Percentiles rank a stretch among this genome's conserved stretches.
phyloP scores from a whole-genome alignment of 2,797 vertebrate genomes.

The Antennarius maculatus region DNA sequence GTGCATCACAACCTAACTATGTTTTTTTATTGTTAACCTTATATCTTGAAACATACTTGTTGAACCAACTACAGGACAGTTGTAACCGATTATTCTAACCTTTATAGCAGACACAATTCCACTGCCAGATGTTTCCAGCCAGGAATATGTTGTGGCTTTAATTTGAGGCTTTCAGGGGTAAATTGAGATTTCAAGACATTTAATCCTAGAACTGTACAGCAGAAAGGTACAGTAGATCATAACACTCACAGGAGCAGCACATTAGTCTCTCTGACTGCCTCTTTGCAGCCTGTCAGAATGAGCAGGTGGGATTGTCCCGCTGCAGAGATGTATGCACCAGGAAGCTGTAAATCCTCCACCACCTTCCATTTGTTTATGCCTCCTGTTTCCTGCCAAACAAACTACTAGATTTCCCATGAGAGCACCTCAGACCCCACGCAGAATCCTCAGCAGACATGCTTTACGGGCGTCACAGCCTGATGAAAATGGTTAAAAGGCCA shows the following conservation, averaged over 20 bases:
- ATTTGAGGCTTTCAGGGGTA: slow-evolving; percentile 37
- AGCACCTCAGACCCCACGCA: slow-evolving; percentile 41
- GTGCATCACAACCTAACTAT: slow-evolving; percentile 8
- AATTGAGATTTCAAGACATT: slow-evolving; percentile 57
- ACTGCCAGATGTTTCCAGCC: slow-evolving; percentile 30
- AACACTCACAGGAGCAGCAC: slow-evolving; percentile 41
- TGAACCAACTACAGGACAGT: slow-evolving; percentile 13
- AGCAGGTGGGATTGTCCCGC: slow-evolving; percentile 74
- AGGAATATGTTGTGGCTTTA: slow-evolving; percentile 26
- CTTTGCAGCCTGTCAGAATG: slow-evolving; percentile 66
- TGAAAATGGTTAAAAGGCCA: slow-evolving; percentile 73
- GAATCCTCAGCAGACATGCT: slow-evolving; percentile 61
- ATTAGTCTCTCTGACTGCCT: slow-evolving; percentile 55
- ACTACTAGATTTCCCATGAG: slow-evolving; percentile 82
- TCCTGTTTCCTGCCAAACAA: slow-evolving; percentile 81
- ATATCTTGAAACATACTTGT: slow-evolving; percentile 14
- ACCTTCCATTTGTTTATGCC: slow-evolving; percentile 75
- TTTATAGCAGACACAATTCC: slow-evolving; percentile 45
- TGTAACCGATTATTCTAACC: slow-evolving; percentile 37
- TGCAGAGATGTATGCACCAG: slow-evolving; percentile 71
- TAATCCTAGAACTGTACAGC: slow-evolving; percentile 37
- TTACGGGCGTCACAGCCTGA: slow-evolving; percentile 63
- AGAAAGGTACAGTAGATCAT: slow-evolving; percentile 35
- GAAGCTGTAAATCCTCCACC: slow-evolving; percentile 74
- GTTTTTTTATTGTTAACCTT: background rate